A percentile compares a stretch with the other conserved stretches of the same genome.
Evolutionary conservation across 2,113 vertebrate species (phyloP).

Genomic region (Paracanthobrama guichenoti): DNA sequence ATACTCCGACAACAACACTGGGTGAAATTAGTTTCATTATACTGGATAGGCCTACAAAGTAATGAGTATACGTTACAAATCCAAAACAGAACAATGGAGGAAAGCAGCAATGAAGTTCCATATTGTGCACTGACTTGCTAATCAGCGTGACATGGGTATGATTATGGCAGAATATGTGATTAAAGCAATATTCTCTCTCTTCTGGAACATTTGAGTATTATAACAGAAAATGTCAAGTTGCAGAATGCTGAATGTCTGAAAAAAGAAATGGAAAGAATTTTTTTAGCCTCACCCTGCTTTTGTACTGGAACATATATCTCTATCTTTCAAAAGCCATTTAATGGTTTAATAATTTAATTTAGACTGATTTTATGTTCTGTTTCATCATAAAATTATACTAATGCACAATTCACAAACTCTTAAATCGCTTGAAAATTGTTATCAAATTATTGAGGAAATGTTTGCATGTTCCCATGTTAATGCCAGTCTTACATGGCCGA

Average conservation of each 20-base stretch:
- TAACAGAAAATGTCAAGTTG: background rate
- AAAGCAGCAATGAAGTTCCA: background rate
- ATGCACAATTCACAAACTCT: background rate
- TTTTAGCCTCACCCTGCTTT: background rate
- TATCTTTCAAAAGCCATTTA: background rate
- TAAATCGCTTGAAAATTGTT: background rate
- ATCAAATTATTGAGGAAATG: background rate
- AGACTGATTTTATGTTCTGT: background rate
- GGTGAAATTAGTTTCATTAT: constrained; percentile 22
- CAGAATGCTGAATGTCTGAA: background rate
- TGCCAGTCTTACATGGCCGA: background rate
- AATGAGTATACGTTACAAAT: background rate
- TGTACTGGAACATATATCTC: background rate
- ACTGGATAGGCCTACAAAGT: background rate
- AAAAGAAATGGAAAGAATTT: background rate
- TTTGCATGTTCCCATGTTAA: too few relatives aligned
- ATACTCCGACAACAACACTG: background rate
- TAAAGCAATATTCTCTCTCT: background rate
- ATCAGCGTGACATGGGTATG: constrained; percentile 7
- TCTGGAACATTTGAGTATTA: background rate
- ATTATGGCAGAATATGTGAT: constrained; percentile 28
- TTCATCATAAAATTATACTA: background rate
- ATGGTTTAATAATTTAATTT: background rate
- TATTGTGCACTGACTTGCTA: background rate
- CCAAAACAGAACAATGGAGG: constrained; percentile 4